A percentile compares a stretch with the other conserved stretches of the same genome.
phyloP scores from a whole-genome alignment of 2,113 vertebrate species.

The Cyanoliseus patagonus region DNA sequence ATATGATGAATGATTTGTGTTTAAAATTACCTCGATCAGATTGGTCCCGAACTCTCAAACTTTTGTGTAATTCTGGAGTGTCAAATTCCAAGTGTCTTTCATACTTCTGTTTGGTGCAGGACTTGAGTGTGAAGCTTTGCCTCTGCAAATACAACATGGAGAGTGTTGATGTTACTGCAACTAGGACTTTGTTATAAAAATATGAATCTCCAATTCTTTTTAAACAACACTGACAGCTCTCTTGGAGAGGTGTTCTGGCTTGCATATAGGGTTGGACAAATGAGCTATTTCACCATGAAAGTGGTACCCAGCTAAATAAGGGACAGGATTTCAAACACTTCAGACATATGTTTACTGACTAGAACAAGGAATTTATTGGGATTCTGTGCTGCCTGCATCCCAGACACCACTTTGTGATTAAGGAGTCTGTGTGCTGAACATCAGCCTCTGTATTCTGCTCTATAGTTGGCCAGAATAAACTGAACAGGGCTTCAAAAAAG shows the following conservation, averaged over 20 bases:
- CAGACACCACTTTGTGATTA: background rate
- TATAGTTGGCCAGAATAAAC: background rate
- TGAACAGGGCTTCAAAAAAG: background rate
- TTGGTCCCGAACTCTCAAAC: background rate
- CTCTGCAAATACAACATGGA: rapidly evolving
- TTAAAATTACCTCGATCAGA: background rate
- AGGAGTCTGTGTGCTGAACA: background rate
- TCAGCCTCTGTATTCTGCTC: background rate
- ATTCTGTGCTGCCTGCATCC: background rate
- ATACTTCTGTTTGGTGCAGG: background rate
- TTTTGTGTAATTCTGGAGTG: background rate
- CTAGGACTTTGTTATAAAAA: background rate
- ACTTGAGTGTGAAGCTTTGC: background rate
- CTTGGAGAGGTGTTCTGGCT: background rate
- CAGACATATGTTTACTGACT: background rate
- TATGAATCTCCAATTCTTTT: background rate
- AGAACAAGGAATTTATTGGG: background rate
- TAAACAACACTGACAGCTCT: background rate
- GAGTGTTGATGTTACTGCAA: background rate
- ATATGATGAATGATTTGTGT: background rate
- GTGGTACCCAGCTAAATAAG: background rate
- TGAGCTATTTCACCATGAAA: background rate
- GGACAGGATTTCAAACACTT: background rate
- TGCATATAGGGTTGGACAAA: background rate
- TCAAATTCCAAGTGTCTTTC: background rate